phyloP scores from a whole-genome alignment of 2,797 vertebrate genomes.

The Sebastiscus tertius region DNA sequence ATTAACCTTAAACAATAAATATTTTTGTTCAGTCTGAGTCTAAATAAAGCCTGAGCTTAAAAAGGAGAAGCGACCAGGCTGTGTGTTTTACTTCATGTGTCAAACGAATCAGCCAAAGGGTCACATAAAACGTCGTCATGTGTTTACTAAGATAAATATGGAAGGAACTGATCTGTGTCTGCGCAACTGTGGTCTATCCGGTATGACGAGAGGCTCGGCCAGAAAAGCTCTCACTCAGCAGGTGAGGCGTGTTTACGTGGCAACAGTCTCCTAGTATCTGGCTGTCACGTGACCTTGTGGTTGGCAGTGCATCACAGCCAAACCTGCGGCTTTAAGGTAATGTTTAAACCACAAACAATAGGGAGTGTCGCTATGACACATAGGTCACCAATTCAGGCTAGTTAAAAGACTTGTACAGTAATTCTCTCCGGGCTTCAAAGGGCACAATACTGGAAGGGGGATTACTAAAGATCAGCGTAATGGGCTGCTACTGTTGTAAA shows the following conservation, averaged over 20 bases:
- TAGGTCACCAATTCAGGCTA: slow-evolving; percentile 51
- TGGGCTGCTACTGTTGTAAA: slow-evolving; percentile 8
- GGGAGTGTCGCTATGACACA: slow-evolving; percentile 80
- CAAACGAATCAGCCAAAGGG: slow-evolving; percentile 42
- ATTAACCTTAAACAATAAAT: slow-evolving; percentile 13
- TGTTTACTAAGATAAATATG: slow-evolving; percentile 58
- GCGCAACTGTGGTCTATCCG: slow-evolving; percentile 50
- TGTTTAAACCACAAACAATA: slow-evolving; percentile 81
- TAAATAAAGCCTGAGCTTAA: slow-evolving; percentile 34
- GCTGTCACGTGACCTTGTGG: slow-evolving; percentile 74
- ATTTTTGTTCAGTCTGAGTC: not conserved
- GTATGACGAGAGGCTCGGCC: slow-evolving; percentile 39
- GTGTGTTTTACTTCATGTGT: slow-evolving; percentile 43
- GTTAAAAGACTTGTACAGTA: slow-evolving; percentile 48
- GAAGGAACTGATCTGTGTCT: slow-evolving; percentile 46
- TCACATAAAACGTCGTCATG: slow-evolving; percentile 33
- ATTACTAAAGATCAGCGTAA: slow-evolving; percentile 36
- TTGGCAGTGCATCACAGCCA: slow-evolving; percentile 41
- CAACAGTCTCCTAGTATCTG: slow-evolving; percentile 66
- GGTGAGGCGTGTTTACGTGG: slow-evolving; percentile 74
- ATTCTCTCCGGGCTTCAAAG: slow-evolving; percentile 42
- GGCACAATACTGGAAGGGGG: slow-evolving; percentile 10
- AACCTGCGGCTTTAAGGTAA: slow-evolving; percentile 72
- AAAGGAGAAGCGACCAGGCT: slow-evolving; percentile 18
- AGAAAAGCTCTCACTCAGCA: slow-evolving; percentile 64